Percentiles rank a stretch among this genome's conserved stretches.
These are phyloP conservation scores for Euclidia mi DNA, from an alignment of 2,888 invertebrate genomes.

Conservation along the genomic window DNA sequence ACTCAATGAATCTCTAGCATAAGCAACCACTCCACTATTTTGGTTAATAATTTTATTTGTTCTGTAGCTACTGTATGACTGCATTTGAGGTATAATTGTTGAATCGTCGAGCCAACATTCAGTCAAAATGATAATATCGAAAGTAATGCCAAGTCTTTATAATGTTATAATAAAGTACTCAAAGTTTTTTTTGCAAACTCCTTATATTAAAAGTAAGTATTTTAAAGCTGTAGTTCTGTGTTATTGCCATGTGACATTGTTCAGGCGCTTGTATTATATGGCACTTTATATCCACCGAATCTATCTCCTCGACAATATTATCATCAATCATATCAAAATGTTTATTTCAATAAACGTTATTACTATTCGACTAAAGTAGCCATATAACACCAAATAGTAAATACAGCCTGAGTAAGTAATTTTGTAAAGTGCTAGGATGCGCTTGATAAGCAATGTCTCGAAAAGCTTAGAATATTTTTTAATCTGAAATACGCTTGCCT, in stretches of 20 bases:
- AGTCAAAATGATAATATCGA: conserved; percentile 30
- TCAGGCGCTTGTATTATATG: conserved; percentile 9
- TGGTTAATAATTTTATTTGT: conserved; percentile 25
- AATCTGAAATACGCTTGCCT: no score
- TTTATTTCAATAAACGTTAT: not conserved
- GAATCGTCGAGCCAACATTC: conserved; percentile 30
- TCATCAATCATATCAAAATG: not conserved
- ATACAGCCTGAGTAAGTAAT: no score
- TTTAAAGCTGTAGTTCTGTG: not conserved
- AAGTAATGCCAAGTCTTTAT: conserved; percentile 9
- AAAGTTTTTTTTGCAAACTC: conserved; percentile 30
- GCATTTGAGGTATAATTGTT: conserved; percentile 19
- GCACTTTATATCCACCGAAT: not conserved
- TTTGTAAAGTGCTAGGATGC: no score
- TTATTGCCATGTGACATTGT: conserved; percentile 2
- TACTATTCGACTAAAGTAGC: not conserved
- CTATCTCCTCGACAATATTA: not conserved
- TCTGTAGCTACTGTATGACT: conserved; percentile 8
- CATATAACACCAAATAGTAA: not conserved
- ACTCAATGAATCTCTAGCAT: conserved; percentile 18
- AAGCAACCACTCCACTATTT: conserved; percentile 31
- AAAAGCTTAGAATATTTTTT: no score
- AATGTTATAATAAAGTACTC: conserved; percentile 18
- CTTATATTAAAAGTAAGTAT: conserved; percentile 17
- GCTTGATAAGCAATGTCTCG: not conserved